These are phyloP conservation scores for Ligdia adustata DNA, from an alignment of 2,888 invertebrate genomes.

Conservation along the genomic window DNA sequence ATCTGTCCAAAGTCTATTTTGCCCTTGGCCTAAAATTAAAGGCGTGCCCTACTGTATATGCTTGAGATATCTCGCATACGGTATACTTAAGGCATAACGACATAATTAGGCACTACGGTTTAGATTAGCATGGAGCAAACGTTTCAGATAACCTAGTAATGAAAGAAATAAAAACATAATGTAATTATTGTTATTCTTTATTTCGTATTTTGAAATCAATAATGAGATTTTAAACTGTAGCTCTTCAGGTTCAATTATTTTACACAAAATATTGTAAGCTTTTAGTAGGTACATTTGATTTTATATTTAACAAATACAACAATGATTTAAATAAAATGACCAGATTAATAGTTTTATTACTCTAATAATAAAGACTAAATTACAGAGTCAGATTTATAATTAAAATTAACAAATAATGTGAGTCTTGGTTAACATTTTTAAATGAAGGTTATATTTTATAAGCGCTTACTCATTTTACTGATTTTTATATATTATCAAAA, in stretches of 20 bases:
- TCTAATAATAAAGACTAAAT: conserved; percentile 79
- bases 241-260: conserved; percentile 70
- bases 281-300: conserved; percentile 76
- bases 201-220: conserved; percentile 77
- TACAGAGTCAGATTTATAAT: conserved; percentile 77
- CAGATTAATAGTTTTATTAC: conserved; percentile 81
- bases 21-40: no score
- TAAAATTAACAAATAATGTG: conserved; percentile 80
- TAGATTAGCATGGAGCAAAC: no score
- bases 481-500: conserved; percentile 75
- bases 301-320: conserved; percentile 79
- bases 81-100: no score
- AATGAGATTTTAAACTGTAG: conserved; percentile 81
- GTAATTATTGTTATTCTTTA: conserved; percentile 75
- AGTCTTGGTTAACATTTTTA: conserved; percentile 81
- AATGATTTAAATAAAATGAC: conserved; percentile 84
- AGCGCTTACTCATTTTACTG: conserved; percentile 71
- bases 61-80: no score
- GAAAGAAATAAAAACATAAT: conserved; percentile 32
- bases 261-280: conserved; percentile 78
- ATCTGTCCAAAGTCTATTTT: no score
- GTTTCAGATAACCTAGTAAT: no score
- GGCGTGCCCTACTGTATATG: no score
- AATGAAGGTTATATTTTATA: conserved; percentile 78
- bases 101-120: no score